Base-by-base conservation (phyloP, 2,888 invertebrate genomes). In the Plebejus anna region DNA sequence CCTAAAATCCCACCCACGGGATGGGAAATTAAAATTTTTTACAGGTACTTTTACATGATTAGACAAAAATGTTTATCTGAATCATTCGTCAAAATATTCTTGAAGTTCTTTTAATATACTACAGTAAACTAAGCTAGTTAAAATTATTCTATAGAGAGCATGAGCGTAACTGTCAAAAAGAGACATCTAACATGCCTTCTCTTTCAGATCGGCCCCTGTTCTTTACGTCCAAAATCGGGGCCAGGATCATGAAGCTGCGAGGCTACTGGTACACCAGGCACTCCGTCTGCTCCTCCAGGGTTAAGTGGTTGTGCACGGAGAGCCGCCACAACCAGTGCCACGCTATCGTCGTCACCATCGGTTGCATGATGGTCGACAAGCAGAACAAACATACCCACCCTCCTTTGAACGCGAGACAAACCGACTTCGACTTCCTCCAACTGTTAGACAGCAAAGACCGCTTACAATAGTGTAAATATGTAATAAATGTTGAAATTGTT, bases 201-300 rank as follows among this genome's bases (percentile, higher is more conserved):
- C 66, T 82, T 82, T 59, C 86, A 89, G 90, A 90, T 80, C 88
- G 91, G 0, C 92, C 92, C 0, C 83, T 86, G 4, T 92, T 92
- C 84, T 90, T 87, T 85, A 90, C 89, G 1, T 89, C 91, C 0
- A 88, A 88, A 72, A 90, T 89, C 75, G 92, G 91, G 0, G 92
- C 89, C 0, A 86, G 89, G 47, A 85, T 90, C 42, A 93, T 93
- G 92, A 89, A 88, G 81, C 85, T 92, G 6, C 86, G 88, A 0
- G 92, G 92, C 0, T 91, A 91, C 82, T 87, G 89, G 84, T 92
- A 92, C 81, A 90, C 92, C 0, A 82, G 92, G 0, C 92, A 92
- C 78, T 93, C 92, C 0, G 92, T 93, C 55, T 93, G 92, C 82
- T 91, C 92, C 1, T 90, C 92, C 16, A 84, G 90, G 75, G 92